Percentiles rank a stretch among this genome's conserved stretches.
These are phyloP conservation scores for Temnothorax nylanderi DNA, from an alignment of 1,140 invertebrate species.

Conservation along the genomic window DNA sequence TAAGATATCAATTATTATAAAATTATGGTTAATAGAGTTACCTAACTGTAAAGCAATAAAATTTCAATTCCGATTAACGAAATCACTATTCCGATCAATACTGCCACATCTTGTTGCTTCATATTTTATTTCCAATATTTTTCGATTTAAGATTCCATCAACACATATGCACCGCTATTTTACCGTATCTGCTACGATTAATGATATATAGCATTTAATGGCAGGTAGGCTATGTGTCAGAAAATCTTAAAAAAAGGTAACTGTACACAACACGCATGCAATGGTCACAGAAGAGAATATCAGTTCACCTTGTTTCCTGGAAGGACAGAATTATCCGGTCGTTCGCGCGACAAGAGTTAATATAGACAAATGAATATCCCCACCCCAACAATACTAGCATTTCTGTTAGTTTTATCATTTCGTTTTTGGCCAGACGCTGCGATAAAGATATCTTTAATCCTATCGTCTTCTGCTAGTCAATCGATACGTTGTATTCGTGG, in stretches of 20 bases:
- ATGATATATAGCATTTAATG: neutral
- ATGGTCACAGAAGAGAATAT: neutral
- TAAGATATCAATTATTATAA: neutral
- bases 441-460: constrained; percentile 51
- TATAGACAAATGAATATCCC: constrained; percentile 36
- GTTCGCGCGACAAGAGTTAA: constrained; percentile 9
- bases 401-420: constrained; percentile 43
- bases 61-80: neutral
- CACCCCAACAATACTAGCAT: neutral
- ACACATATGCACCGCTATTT: neutral
- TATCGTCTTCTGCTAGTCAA: neutral
- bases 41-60: constrained; percentile 39
- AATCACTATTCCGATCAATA: neutral
- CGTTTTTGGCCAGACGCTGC: constrained; percentile 31
- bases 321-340: neutral
- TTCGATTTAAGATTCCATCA: neutral
- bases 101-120: neutral
- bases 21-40: constrained; percentile 24
- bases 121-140: constrained; percentile 1
- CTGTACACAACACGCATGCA: neutral
- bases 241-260: neutral
- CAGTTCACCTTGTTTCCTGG: neutral
- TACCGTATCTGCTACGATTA: neutral
- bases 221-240: neutral
- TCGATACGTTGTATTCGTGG: neutral